Conservation (phyloP, 2,888 invertebrate species). For the Eristalinus aeneus region DNA sequence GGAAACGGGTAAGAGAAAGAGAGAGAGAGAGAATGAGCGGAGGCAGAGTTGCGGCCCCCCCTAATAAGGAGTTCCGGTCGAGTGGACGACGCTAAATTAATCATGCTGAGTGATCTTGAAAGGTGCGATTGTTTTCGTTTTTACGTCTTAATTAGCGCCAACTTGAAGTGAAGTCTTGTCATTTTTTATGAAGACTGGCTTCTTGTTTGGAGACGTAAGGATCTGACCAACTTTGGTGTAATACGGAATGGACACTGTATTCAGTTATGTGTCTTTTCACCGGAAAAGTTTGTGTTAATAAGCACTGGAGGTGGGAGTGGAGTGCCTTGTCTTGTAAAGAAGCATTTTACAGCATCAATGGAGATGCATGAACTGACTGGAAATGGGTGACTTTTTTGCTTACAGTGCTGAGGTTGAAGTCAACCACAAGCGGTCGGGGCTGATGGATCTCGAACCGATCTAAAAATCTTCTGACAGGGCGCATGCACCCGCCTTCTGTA, state of each 20-base stretch:
- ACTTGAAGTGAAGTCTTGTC: conserved; percentile 14
- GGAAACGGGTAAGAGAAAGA: neutral
- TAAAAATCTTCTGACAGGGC: too few relatives aligned
- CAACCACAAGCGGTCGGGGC: too few relatives aligned
- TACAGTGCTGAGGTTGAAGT: too few relatives aligned
- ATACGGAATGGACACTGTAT: neutral
- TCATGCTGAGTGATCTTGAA: conserved; percentile 22
- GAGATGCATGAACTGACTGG: too few relatives aligned
- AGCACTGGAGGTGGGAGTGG: neutral
- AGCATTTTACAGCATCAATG: too few relatives aligned
- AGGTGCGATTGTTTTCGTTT: conserved; percentile 10
- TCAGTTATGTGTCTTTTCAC: neutral
- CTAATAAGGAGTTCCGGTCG: neutral
- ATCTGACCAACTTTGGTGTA: neutral
- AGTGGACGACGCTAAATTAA: conserved; percentile 20
- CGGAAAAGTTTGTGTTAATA: neutral
- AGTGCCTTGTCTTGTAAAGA: too few relatives aligned
- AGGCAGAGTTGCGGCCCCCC: neutral
- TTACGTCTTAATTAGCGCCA: conserved; percentile 31
- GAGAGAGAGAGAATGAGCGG: neutral
- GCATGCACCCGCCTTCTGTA: too few relatives aligned
- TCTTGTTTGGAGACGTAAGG: neutral
- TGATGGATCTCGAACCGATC: too few relatives aligned
- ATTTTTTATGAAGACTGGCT: conserved; percentile 22
- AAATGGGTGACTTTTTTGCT: too few relatives aligned